These are phyloP conservation scores for Ceyx cyanopectus DNA, from an alignment of 2,113 vertebrate species.

Conservation along the genomic window DNA sequence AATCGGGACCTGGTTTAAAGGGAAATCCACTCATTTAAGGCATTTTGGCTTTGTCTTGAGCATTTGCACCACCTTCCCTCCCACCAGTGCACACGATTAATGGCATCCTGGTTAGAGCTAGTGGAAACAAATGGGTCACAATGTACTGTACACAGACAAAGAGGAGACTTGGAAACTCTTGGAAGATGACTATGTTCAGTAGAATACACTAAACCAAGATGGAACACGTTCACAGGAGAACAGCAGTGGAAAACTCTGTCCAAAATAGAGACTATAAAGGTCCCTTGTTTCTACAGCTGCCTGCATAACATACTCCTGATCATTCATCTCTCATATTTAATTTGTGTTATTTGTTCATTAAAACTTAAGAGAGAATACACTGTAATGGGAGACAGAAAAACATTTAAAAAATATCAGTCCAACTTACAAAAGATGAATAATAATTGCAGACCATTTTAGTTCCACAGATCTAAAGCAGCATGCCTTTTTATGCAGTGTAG, in stretches of 20 bases:
- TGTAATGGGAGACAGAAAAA: slow-evolving; percentile 16
- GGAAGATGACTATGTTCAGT: neutral
- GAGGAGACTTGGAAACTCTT: slow-evolving; percentile 23
- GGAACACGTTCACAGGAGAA: neutral
- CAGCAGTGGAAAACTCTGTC: neutral
- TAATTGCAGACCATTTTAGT: neutral
- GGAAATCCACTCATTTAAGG: slow-evolving; percentile 68
- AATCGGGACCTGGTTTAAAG: slow-evolving; percentile 85
- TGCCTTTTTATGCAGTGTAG: neutral
- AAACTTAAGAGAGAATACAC: slow-evolving; percentile 1
- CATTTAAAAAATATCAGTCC: neutral
- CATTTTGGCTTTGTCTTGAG: neutral
- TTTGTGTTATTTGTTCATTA: slow-evolving; percentile 7
- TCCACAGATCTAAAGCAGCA: neutral
- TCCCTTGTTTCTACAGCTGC: slow-evolving; percentile 31
- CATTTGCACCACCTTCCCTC: slow-evolving; percentile 28
- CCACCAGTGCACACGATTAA: slow-evolving; percentile 53
- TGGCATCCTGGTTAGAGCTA: slow-evolving; percentile 51
- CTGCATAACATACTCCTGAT: neutral
- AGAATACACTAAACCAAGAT: neutral
- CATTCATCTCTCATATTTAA: neutral
- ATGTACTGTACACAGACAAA: slow-evolving; percentile 1
- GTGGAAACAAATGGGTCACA: slow-evolving; percentile 43
- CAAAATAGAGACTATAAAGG: neutral
- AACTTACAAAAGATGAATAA: neutral